These are phyloP conservation scores for Blastomussa wellsi DNA, from an alignment of 92 coral and sea anemone species.

Conservation along the genomic window DNA sequence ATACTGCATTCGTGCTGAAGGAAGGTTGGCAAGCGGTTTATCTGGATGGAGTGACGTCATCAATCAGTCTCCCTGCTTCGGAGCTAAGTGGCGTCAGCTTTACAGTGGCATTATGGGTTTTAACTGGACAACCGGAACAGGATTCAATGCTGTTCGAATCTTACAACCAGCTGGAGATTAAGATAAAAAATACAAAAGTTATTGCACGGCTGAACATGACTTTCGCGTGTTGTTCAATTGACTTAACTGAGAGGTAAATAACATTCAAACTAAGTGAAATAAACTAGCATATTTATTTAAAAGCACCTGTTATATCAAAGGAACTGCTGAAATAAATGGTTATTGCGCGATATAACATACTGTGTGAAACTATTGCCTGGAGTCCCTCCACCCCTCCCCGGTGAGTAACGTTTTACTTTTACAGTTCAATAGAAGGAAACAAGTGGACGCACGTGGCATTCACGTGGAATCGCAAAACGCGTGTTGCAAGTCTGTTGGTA, in stretches of 20 bases:
- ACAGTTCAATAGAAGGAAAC: slow-evolving; percentile 3
- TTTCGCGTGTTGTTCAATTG: not conserved
- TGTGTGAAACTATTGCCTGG: too few species aligned
- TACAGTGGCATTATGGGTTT: slow-evolving; percentile 21
- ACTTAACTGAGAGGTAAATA: not conserved
- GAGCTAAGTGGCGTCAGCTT: not conserved
- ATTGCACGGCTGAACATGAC: not conserved
- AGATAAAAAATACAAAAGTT: not conserved
- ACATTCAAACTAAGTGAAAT: not conserved
- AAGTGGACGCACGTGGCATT: slow-evolving; percentile 8
- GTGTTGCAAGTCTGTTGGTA: not conserved
- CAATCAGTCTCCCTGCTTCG: not conserved
- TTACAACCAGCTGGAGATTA: not conserved
- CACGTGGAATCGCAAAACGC: not conserved
- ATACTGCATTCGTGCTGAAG: not conserved
- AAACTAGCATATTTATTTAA: too few species aligned
- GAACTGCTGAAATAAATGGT: too few species aligned
- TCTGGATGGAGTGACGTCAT: slow-evolving; percentile 18
- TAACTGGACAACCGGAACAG: not conserved
- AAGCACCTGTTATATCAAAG: too few species aligned
- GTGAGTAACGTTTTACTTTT: not conserved
- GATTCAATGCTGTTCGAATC: not conserved
- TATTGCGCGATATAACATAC: too few species aligned
- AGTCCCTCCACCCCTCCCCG: too few species aligned
- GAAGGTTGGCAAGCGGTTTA: slow-evolving; percentile 7